phyloP scores from a whole-genome alignment of 2,113 vertebrate species.

The Chionomys nivalis region DNA sequence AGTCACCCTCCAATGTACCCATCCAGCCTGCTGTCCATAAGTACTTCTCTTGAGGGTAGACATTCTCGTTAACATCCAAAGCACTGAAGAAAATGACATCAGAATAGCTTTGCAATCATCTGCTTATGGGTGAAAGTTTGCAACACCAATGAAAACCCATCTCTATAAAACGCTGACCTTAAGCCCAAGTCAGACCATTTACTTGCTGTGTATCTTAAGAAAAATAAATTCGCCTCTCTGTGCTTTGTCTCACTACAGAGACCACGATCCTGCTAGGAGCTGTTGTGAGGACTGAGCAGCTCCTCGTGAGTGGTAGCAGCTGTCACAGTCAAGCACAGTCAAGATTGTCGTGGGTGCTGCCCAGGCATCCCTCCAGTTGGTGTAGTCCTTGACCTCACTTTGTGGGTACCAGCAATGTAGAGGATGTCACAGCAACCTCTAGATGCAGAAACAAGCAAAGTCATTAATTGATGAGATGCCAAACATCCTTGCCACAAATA shows the following conservation, averaged over 20 bases:
- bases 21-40: neutral
- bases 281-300: neutral
- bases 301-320: neutral
- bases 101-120: neutral
- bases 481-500: conserved; percentile 34
- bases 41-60: conserved; percentile 9
- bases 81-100: neutral
- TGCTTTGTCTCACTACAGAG: neutral
- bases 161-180: conserved; percentile 37
- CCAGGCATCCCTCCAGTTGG: neutral
- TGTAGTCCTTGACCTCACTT: neutral
- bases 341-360: neutral
- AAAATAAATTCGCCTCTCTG: conserved; percentile 16
- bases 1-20: neutral
- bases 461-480: conserved; percentile 3
- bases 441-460: neutral
- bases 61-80: conserved; percentile 17
- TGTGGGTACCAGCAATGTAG: neutral
- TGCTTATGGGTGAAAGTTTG: conserved; percentile 11
- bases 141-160: neutral
- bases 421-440: neutral
- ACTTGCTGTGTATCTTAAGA: neutral
- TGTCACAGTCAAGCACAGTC: neutral
- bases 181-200: neutral
- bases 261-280: neutral